Evolutionary conservation across 2,797 vertebrate genomes (phyloP).

Genomic region (Botia almorhae): DNA sequence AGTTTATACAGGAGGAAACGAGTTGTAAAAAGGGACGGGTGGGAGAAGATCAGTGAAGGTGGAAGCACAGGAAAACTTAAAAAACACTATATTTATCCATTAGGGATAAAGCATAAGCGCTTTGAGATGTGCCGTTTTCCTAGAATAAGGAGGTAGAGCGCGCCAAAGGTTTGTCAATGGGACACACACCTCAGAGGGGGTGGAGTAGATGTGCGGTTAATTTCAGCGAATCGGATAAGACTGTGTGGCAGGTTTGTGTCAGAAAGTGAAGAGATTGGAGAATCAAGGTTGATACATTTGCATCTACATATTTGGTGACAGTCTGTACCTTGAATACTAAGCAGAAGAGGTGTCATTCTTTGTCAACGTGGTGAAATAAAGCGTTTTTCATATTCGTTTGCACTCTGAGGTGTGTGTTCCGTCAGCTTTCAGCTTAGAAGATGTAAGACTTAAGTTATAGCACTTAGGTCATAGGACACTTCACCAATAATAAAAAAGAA

Average conservation of each 20-base stretch:
- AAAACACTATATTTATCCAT: slow-evolving; percentile 35
- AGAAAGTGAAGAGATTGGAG: background rate
- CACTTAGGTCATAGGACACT: slow-evolving; percentile 59
- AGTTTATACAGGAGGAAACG: slow-evolving; percentile 66
- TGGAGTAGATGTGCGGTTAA: background rate
- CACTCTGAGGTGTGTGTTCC: slow-evolving; percentile 84
- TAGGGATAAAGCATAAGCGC: slow-evolving; percentile 33
- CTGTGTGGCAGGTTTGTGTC: background rate
- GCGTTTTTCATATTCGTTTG: slow-evolving; percentile 38
- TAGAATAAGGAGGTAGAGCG: slow-evolving; percentile 30
- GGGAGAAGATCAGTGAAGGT: slow-evolving; percentile 19
- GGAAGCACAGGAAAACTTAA: slow-evolving; percentile 12
- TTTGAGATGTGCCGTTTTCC: slow-evolving; percentile 66
- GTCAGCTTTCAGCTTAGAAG: slow-evolving; percentile 77
- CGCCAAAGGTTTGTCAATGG: slow-evolving; percentile 59
- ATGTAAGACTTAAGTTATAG: slow-evolving; percentile 74
- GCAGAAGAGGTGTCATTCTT: background rate
- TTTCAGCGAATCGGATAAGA: background rate
- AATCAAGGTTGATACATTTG: background rate
- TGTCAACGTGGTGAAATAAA: background rate
- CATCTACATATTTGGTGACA: background rate
- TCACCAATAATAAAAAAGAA: slow-evolving; percentile 86
- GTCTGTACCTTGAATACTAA: background rate
- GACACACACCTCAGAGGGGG: slow-evolving; percentile 81
- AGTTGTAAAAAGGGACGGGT: slow-evolving; percentile 19